phyloP scores from a whole-genome alignment of 2,113 vertebrate species.

The Gopherus evgoodei region DNA sequence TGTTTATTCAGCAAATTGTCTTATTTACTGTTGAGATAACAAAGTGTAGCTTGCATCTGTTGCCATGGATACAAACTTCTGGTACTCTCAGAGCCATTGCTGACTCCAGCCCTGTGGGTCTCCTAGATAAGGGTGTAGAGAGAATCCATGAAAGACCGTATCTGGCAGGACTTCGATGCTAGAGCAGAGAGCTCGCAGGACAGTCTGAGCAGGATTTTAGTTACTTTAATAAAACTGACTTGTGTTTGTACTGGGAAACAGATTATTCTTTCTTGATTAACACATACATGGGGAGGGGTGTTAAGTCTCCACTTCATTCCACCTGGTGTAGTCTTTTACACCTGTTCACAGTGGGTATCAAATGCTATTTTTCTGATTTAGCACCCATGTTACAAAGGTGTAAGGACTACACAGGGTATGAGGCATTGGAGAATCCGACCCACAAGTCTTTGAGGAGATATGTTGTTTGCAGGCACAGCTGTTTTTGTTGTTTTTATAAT shows the following conservation, averaged over 20 bases:
- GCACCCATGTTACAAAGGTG: background rate
- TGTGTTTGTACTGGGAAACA: background rate
- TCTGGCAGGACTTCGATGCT: conserved; percentile 25
- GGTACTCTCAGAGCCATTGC: background rate
- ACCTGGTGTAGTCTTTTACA: background rate
- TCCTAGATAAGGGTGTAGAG: background rate
- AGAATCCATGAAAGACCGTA: conserved; percentile 9
- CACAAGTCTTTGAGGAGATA: background rate
- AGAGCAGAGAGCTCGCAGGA: background rate
- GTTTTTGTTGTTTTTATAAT: background rate
- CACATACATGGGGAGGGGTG: background rate
- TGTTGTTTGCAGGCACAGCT: background rate
- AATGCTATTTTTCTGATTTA: background rate
- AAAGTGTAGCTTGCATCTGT: background rate
- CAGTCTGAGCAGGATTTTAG: conserved; percentile 19
- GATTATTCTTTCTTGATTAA: no score
- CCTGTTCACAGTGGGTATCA: accelerated
- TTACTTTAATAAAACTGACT: background rate
- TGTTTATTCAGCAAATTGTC: background rate
- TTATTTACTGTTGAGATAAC: background rate
- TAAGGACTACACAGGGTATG: background rate
- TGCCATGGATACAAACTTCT: background rate
- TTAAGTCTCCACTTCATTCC: background rate
- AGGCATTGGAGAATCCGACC: background rate
- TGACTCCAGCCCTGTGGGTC: background rate